Conservation (phyloP, 2,888 invertebrate genomes). For the Galeopsomyia nigrocyanea region DNA sequence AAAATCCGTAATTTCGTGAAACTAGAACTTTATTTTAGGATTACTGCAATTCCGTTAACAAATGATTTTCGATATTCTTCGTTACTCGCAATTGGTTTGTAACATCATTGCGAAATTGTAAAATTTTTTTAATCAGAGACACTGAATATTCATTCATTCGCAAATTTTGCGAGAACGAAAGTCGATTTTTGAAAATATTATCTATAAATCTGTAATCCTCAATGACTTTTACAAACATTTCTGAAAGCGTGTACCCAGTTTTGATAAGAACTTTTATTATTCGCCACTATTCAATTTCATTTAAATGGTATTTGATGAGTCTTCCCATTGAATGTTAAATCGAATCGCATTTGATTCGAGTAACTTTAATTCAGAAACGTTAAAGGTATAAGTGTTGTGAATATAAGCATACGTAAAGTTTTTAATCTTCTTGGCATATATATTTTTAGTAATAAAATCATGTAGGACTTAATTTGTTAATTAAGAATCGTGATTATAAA, state of each 20-base stretch:
- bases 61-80: no score
- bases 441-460: constrained; percentile 44
- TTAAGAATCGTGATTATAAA: constrained; percentile 36
- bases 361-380: neutral
- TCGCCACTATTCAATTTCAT: no score
- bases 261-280: constrained; percentile 18
- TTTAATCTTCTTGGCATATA: constrained; percentile 26
- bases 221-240: constrained; percentile 33
- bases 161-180: constrained; percentile 19
- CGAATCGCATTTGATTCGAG: constrained; percentile 20
- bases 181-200: constrained; percentile 38
- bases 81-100: no score
- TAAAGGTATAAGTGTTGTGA: constrained; percentile 6
- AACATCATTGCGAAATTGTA: no score
- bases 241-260: constrained; percentile 29
- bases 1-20: no score
- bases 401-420: neutral
- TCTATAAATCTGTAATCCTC: constrained; percentile 18
- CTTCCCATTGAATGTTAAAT: constrained; percentile 39
- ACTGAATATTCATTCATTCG: no score
- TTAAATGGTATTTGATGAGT: constrained; percentile 23
- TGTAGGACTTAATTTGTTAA: constrained; percentile 24
- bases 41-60: no score
- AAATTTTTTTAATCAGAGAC: no score
- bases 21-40: no score